phyloP scores from a whole-genome alignment of 2,888 invertebrate species.

The Carpatolechia fugitivella region DNA sequence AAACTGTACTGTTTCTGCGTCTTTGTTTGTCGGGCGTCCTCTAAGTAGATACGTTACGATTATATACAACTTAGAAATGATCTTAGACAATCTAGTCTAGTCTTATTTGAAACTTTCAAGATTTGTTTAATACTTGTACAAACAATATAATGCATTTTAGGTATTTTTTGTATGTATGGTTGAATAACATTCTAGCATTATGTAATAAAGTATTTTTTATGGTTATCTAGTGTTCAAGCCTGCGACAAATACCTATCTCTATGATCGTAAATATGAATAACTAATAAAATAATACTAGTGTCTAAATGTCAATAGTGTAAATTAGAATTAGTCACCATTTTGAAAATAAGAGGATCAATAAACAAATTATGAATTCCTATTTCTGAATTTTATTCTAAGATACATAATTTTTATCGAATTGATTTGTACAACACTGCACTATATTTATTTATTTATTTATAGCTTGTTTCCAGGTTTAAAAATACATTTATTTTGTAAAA shows the following conservation, averaged over 20 bases:
- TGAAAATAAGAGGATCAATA: slow-evolving; percentile 46
- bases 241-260: not conserved
- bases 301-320: slow-evolving; percentile 33
- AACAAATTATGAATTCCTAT: slow-evolving; percentile 34
- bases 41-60: slow-evolving; percentile 1
- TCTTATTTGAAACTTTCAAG: not conserved
- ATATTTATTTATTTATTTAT: too few species aligned
- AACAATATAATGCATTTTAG: slow-evolving; percentile 15
- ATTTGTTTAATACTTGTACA: not conserved
- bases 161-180: not conserved
- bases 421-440: too few species aligned
- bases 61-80: too few species aligned
- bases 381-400: slow-evolving; percentile 8
- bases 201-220: not conserved
- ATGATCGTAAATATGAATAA: not conserved
- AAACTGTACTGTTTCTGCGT: not conserved
- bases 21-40: too few species aligned
- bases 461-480: too few species aligned
- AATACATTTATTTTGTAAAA: too few species aligned
- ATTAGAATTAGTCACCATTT: slow-evolving; percentile 55
- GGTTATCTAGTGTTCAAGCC: not conserved
- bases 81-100: slow-evolving; percentile 7
- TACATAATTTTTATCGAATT: too few species aligned
- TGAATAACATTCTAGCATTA: not conserved
- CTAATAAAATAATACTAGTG: not conserved